phyloP scores from a whole-genome alignment of 2,797 vertebrate genomes.

The Bucorvus abyssinicus region DNA sequence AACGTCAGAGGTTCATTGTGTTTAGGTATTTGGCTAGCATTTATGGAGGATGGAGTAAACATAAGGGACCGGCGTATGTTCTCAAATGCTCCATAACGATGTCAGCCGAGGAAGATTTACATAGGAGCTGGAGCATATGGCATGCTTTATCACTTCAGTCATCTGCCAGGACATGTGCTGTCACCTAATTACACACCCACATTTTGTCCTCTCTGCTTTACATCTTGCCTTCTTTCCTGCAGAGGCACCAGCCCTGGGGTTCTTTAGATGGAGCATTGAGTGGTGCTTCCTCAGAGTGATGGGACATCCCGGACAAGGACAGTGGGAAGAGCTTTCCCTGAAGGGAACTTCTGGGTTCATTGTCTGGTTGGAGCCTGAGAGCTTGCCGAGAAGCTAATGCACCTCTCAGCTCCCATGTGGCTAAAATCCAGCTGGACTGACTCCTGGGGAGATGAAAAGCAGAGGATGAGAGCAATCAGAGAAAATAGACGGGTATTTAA shows the following conservation, averaged over 20 bases:
- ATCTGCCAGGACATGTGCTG: slow-evolving; percentile 56
- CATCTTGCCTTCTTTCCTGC: neutral
- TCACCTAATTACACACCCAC: slow-evolving; percentile 47
- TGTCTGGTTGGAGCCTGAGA: neutral
- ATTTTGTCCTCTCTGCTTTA: slow-evolving; percentile 35
- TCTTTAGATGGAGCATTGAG: neutral
- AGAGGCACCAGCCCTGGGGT: neutral
- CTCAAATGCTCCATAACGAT: neutral
- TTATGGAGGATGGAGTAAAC: slow-evolving; percentile 10
- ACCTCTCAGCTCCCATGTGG: neutral
- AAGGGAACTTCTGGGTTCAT: neutral
- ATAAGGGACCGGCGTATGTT: slow-evolving; percentile 29
- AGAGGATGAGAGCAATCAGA: neutral
- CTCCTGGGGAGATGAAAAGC: neutral
- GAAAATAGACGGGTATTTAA: neutral
- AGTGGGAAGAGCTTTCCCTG: neutral
- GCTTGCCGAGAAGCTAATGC: neutral
- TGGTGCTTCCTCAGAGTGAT: neutral
- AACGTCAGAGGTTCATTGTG: slow-evolving; percentile 53
- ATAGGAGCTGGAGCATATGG: slow-evolving; percentile 61
- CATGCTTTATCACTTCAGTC: slow-evolving; percentile 48
- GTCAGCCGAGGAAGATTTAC: slow-evolving; percentile 41
- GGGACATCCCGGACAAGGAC: neutral
- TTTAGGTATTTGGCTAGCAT: slow-evolving; percentile 52
- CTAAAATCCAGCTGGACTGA: slow-evolving; percentile 2